Evolutionary conservation across 2,113 vertebrate genomes (phyloP).

Genomic region (Dissostichus mawsoni): DNA sequence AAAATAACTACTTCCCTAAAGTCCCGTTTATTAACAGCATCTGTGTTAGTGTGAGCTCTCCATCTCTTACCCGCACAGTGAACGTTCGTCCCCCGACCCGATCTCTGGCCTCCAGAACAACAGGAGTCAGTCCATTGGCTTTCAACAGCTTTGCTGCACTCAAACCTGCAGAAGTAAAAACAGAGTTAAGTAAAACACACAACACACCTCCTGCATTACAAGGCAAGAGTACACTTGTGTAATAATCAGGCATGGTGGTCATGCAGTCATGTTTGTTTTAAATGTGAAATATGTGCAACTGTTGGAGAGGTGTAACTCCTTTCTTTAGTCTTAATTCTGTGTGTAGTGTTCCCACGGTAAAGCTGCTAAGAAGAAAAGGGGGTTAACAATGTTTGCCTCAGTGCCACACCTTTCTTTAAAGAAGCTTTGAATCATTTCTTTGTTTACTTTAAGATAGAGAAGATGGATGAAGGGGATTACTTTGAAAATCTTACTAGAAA

Average conservation of each 20-base stretch:
- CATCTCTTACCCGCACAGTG: conserved; percentile 88
- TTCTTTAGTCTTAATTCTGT: no score
- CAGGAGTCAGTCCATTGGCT: conserved; percentile 89
- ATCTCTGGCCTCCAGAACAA: conserved; percentile 93
- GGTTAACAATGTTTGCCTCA: no score
- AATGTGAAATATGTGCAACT: no score
- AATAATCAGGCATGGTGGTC: no score
- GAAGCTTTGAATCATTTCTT: background rate
- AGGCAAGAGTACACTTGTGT: background rate
- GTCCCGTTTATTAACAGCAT: background rate
- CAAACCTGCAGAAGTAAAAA: conserved; percentile 84
- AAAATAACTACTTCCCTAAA: no score
- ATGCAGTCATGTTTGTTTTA: no score
- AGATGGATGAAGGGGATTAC: background rate
- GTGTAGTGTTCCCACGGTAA: no score
- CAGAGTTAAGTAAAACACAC: background rate
- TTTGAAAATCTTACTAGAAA: background rate
- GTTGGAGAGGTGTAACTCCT: no score
- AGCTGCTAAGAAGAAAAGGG: no score
- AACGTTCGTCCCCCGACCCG: conserved; percentile 96
- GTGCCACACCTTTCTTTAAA: background rate
- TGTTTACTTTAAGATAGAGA: background rate
- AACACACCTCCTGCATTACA: background rate
- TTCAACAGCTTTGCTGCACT: conserved; percentile 93
- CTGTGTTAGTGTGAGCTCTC: background rate